A percentile compares a stretch with the other conserved stretches of the same genome.
These are phyloP conservation scores for Sicus ferrugineus DNA, from an alignment of 2,888 invertebrate genomes.

Conservation along the genomic window DNA sequence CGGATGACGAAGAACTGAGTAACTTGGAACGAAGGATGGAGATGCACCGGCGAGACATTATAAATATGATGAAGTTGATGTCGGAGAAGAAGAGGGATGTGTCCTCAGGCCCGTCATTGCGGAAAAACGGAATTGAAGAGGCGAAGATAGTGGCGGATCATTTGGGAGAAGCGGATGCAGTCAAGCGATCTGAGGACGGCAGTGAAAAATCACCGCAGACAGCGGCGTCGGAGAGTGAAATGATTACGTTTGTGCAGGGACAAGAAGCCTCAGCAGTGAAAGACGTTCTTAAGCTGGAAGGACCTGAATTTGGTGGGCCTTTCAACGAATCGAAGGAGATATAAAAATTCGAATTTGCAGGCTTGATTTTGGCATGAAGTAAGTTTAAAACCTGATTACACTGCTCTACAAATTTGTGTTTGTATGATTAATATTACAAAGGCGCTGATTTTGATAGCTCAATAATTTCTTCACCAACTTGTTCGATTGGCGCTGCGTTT, in stretches of 20 bases:
- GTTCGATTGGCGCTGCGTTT: no score
- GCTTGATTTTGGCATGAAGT: no score
- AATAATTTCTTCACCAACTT: no score
- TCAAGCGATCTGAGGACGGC: no score
- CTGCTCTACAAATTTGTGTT: no score
- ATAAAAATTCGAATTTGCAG: background rate
- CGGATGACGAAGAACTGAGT: conserved; percentile 52
- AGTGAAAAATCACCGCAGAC: background rate
- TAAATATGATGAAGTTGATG: conserved; percentile 56
- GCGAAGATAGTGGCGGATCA: background rate
- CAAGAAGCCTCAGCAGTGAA: background rate
- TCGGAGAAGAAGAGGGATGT: conserved; percentile 50
- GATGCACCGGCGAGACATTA: conserved; percentile 46
- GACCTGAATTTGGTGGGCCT: background rate
- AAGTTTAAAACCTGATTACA: background rate
- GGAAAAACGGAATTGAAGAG: background rate
- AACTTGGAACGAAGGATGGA: conserved; percentile 39
- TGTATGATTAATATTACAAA: no score
- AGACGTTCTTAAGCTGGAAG: background rate
- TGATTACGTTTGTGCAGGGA: conserved; percentile 15
- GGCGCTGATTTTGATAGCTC: no score
- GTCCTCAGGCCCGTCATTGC: background rate
- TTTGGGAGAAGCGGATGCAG: no score
- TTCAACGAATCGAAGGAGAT: background rate
- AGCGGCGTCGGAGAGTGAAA: background rate